Conservation (phyloP, 2,113 vertebrate species). For the Nycticorax nycticorax region DNA sequence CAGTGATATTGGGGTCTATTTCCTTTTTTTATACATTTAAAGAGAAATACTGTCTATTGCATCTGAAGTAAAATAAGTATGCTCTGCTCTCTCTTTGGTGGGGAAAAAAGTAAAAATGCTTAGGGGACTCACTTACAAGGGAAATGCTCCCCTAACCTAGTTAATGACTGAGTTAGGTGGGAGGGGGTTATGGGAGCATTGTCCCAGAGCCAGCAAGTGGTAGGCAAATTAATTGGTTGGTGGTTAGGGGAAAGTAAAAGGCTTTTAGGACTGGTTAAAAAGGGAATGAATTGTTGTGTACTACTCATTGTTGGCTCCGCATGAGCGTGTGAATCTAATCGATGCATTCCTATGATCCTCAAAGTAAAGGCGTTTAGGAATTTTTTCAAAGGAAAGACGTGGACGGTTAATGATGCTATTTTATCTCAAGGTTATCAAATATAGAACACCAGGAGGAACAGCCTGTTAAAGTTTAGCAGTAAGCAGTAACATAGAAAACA, state of each 20-base stretch:
- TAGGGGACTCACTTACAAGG: constrained; percentile 39
- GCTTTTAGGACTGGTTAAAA: constrained; percentile 27
- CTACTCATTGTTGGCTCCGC: not conserved
- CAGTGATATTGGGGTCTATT: not conserved
- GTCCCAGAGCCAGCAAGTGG: constrained; percentile 33
- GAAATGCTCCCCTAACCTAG: constrained; percentile 54
- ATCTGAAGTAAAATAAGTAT: not conserved
- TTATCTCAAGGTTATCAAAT: not conserved
- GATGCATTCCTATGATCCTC: not conserved
- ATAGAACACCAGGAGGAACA: not conserved
- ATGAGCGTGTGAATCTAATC: not conserved
- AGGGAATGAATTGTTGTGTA: not conserved
- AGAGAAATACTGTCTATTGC: not conserved
- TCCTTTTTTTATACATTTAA: not conserved
- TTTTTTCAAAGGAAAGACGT: not conserved
- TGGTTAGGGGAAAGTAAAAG: constrained; percentile 53
- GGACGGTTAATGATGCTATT: not conserved
- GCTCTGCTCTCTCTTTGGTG: not conserved
- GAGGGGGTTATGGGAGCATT: not conserved
- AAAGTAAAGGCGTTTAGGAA: not conserved
- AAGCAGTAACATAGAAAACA: not conserved
- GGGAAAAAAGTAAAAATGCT: not conserved
- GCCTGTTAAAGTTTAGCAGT: not conserved
- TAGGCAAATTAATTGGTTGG: constrained; percentile 51
- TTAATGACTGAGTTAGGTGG: constrained; percentile 48